These are phyloP conservation scores for Neoascia interrupta DNA, from an alignment of 2,888 invertebrate genomes.

Conservation along the genomic window DNA sequence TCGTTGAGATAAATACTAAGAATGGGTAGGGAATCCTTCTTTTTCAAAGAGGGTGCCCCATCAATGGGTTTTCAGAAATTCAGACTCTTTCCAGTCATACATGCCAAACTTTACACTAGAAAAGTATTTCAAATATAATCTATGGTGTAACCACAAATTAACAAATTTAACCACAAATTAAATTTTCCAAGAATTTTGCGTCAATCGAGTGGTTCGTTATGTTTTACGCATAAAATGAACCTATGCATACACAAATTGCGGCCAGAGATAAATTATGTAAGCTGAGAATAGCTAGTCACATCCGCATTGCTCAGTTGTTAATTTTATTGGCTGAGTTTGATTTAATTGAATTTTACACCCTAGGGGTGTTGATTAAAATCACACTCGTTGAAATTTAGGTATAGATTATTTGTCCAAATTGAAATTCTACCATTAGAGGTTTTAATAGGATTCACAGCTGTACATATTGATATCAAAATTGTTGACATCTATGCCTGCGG, in stretches of 20 bases:
- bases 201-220: too few relatives aligned
- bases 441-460: conserved; percentile 31
- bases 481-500: neutral
- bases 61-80: too few relatives aligned
- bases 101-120: too few relatives aligned
- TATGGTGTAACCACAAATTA: too few relatives aligned
- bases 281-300: too few relatives aligned
- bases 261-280: neutral
- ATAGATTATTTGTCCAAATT: conserved; percentile 6
- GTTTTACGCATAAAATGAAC: neutral
- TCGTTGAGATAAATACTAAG: conserved; percentile 42
- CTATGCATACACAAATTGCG: neutral
- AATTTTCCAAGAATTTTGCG: too few relatives aligned
- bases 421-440: conserved; percentile 9
- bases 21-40: too few relatives aligned
- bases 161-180: too few relatives aligned
- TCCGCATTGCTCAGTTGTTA: too few relatives aligned
- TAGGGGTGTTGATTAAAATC: conserved; percentile 24
- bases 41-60: too few relatives aligned
- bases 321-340: conserved; percentile 31
- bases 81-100: too few relatives aligned
- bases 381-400: neutral
- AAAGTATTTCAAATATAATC: too few relatives aligned
- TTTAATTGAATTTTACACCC: conserved; percentile 27
- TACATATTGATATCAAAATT: neutral